Evolutionary conservation across 2,888 invertebrate genomes (phyloP), one percentile per base, ranked within the genome.

Genomic region (Scrobipalpa costella): DNA sequence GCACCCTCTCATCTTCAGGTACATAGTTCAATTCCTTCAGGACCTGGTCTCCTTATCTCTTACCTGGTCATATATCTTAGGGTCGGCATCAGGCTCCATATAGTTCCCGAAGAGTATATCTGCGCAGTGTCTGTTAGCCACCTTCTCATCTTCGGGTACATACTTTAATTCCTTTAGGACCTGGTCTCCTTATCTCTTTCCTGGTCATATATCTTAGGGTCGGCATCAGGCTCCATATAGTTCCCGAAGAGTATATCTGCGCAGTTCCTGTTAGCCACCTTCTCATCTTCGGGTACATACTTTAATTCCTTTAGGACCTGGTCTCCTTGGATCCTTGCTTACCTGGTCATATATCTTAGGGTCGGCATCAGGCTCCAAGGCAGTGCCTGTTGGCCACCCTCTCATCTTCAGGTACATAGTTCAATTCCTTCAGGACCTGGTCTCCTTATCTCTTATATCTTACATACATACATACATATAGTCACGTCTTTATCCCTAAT

Each of bases 201-300:
- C 92, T 98, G 98, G 77, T 98, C 98, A 74, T 98, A 98, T 40
- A 96, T 93, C 89, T 96, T 97, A 0, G 95, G 94, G 66, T 96
- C 95, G 0, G 96, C 96, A 73, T 97, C 97, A 0, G 97, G 96
- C 73, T 96, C 95, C 93, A 98, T 96, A 78, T 97, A 98, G 86
- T 98, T 98, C 0, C 98, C 98, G 81, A 97, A 99, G 84, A 98
- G 96, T 36, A 98, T 92, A 81, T 95, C 95, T 44, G 96, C 92
- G 7, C 97, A 92, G 83, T 98, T 95, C 40, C 92, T 92, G 71
- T 95, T 94, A 66, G 83, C 84, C 9, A 96, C 77, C 76, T 90
- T 88, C 74, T 94, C 93, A 17, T 93, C 93, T 0, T 93, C 93
- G 0, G 92, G 90, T 0, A 96, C 86, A 69, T 96, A 93, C 15